Evolutionary conservation across 1,140 invertebrate genomes (phyloP), one percentile per base, ranked within the genome.

Genomic region (Pomacea maculata): DNA sequence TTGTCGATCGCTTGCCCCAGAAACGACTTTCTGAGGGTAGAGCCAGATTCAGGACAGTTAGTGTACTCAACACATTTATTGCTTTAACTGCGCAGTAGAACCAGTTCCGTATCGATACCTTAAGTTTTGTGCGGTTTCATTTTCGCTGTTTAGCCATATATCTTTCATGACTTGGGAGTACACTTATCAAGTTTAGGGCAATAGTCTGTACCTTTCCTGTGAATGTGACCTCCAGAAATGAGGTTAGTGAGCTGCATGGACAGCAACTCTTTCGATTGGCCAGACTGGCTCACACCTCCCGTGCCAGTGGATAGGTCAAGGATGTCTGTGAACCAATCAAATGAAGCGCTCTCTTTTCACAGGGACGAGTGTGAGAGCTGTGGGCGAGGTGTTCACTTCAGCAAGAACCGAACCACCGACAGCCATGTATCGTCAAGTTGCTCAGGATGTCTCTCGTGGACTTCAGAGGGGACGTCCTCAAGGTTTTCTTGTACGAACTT

Each of bases 231-330:
- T 61, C 15, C 57, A 17, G 11, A 61, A 61, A 61, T 9, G 1
- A 61, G 57, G 57, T 61, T 61, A 61, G 57, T 61, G 4, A 61
- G 57, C 57, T 61, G 57, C 1, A 1, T 61, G 57, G 57, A 61
- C 57, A 9, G 1, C 4, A 17, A 61, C 57, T 6, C 57, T 61
- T 61, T 61, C 57, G 3, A 82, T 82, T 82, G 81, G 81, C 25
- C 79, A 71, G 75, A 75, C 54, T 54, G 21, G 72, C 17, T 65
- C 77, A 78, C 77, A 78, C 81, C 71, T 78, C 81, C 72, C 14
- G 21, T 17, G 21, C n/a, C 29, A 34, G 78, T 78, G 80, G 80
- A 63, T n/a, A 82, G 64, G 75, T 82, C 80, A 78, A 79, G 80
- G 76, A 78, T 64, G 54, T 25, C 15, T 25, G 17, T 21, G 52